Percentiles rank a stretch among this genome's conserved stretches.
These are phyloP conservation scores for Clarias laeviceps DNA, from an alignment of 2,797 vertebrate species.

Conservation along the genomic window DNA sequence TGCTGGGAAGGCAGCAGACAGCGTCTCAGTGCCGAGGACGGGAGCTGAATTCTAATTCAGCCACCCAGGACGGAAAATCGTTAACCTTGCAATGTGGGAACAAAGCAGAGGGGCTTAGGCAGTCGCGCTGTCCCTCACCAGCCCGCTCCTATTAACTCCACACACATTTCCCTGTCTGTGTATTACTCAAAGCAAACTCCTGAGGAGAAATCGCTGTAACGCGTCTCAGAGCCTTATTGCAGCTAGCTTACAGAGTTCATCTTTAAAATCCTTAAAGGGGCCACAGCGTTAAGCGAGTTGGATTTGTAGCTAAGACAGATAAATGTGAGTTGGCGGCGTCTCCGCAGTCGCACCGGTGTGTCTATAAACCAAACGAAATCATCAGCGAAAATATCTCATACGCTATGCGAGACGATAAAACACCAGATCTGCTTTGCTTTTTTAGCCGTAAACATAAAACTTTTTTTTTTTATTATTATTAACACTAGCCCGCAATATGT, in stretches of 20 bases:
- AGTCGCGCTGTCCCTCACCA: conserved; percentile 56
- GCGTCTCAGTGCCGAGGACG: conserved; percentile 80
- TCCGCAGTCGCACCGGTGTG: not conserved
- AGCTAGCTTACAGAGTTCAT: conserved; percentile 11
- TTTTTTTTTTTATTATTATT: no score
- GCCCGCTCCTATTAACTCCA: conserved; percentile 49
- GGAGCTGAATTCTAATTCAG: conserved; percentile 89
- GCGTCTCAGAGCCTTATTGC: conserved; percentile 3
- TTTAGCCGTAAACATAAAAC: not conserved
- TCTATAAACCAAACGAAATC: not conserved
- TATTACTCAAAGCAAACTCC: conserved; percentile 41
- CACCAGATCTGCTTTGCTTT: not conserved
- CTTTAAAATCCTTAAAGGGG: conserved; percentile 24
- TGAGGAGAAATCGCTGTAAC: conserved; percentile 18
- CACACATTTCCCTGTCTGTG: conserved; percentile 35
- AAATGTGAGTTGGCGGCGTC: not conserved
- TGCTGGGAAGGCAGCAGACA: conserved; percentile 91
- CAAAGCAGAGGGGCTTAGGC: conserved; percentile 64
- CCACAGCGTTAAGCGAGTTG: conserved; percentile 1
- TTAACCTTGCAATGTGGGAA: conserved; percentile 73
- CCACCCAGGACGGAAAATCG: conserved; percentile 70
- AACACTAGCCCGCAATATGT: no score
- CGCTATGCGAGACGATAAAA: not conserved
- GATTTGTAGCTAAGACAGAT: not conserved
- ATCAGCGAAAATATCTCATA: not conserved